Evolutionary conservation across 2,113 vertebrate species (phyloP).

Genomic region (Vulpes vulpes): DNA sequence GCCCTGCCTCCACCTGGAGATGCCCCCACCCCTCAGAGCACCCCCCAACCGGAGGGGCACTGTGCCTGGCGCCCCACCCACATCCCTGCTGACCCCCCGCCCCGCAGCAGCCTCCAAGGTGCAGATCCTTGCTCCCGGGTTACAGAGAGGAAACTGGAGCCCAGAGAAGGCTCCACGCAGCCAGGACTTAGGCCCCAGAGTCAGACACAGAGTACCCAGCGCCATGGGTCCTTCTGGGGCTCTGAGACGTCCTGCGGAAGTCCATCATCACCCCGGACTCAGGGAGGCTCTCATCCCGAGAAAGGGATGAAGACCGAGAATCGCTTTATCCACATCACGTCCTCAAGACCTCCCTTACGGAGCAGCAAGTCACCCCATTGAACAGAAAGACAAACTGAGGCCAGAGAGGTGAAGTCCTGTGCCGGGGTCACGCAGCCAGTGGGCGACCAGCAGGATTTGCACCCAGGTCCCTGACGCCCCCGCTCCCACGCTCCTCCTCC

Average conservation of each 20-base stretch:
- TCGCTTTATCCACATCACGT: rapidly evolving
- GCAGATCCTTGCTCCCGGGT: not conserved
- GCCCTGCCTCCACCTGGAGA: not conserved
- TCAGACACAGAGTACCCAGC: not conserved
- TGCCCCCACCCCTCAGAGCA: not conserved
- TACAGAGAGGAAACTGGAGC: not conserved
- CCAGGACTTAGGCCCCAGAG: not conserved
- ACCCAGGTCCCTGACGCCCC: not conserved
- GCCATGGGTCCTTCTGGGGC: rapidly evolving
- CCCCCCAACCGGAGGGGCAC: not conserved
- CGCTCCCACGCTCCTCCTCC: not conserved
- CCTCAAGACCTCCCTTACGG: not conserved
- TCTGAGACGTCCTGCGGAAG: not conserved
- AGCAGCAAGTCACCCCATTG: not conserved
- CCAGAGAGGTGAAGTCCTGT: not conserved
- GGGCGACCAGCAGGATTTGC: not conserved
- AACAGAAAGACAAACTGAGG: constrained; percentile 19
- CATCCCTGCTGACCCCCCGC: not conserved
- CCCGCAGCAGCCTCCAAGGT: no score
- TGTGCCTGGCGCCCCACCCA: not conserved
- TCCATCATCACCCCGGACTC: rapidly evolving
- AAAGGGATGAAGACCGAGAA: not conserved
- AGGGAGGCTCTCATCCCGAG: not conserved
- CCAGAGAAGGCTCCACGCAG: constrained; percentile 11
- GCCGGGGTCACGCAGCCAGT: not conserved